Evolutionary conservation across 2,797 vertebrate species (phyloP).

Genomic region (Paramormyrops hopkinsi): DNA sequence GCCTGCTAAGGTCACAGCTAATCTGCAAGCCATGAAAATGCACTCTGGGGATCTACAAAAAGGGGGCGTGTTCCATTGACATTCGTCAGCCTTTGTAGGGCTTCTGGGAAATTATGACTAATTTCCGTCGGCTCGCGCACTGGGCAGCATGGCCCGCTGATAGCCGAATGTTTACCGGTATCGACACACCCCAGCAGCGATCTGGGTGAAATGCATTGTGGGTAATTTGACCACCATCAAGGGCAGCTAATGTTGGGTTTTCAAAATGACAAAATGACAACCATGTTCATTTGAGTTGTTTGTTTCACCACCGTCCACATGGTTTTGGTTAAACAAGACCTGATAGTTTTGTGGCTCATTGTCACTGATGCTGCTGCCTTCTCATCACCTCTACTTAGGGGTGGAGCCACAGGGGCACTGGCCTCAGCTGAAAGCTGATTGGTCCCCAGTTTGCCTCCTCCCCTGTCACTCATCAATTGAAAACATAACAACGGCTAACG

Average conservation of each 20-base stretch:
- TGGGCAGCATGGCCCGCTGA: slow-evolving; percentile 17
- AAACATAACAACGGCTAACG: background rate
- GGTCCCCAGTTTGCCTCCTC: background rate
- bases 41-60: slow-evolving; percentile 55
- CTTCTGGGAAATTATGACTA: slow-evolving; percentile 56
- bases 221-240: slow-evolving; percentile 26
- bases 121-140: slow-evolving; percentile 53
- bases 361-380: background rate
- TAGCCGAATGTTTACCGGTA: slow-evolving; percentile 22
- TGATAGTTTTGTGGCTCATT: background rate
- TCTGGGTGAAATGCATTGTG: slow-evolving; percentile 28
- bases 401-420: background rate
- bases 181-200: slow-evolving; percentile 23
- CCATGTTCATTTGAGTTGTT: background rate
- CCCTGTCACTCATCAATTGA: background rate
- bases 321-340: background rate
- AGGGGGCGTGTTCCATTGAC: slow-evolving; percentile 47
- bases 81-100: slow-evolving; percentile 56
- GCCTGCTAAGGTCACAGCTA: slow-evolving; percentile 60
- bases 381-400: background rate
- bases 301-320: background rate
- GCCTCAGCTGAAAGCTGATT: background rate
- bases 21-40: slow-evolving; percentile 61
- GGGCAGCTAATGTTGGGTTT: slow-evolving; percentile 20
- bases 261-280: background rate